Evolutionary conservation across 2,113 vertebrate genomes (phyloP).

Genomic region (Etia nguti): DNA sequence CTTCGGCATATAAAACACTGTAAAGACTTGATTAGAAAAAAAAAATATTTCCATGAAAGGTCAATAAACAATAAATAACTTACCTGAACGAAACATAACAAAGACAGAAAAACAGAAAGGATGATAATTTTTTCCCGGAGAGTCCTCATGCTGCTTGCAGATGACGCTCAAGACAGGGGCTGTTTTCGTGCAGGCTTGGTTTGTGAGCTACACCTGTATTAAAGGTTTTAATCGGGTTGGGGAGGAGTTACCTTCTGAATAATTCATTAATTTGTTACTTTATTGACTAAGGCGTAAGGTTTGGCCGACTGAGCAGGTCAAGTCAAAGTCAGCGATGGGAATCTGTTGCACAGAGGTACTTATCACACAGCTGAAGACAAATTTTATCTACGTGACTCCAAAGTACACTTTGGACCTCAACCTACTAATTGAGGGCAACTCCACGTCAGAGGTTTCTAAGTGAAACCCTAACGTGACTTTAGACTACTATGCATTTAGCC

Average conservation of each 20-base stretch:
- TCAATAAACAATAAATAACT: neutral
- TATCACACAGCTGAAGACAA: slow-evolving; percentile 39
- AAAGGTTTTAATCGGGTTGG: slow-evolving; percentile 22
- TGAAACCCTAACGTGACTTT: neutral
- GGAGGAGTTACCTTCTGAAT: slow-evolving; percentile 39
- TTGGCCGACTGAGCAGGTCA: neutral
- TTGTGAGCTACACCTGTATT: slow-evolving; percentile 26
- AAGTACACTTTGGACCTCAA: slow-evolving; percentile 52
- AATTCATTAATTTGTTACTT: neutral
- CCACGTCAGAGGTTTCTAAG: slow-evolving; percentile 49
- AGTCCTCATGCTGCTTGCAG: slow-evolving; percentile 46
- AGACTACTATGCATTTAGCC: neutral
- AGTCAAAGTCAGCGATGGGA: neutral
- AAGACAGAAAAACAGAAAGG: slow-evolving; percentile 35
- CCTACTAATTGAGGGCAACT: slow-evolving; percentile 44
- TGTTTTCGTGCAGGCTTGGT: neutral
- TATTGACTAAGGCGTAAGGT: neutral
- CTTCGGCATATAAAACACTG: neutral
- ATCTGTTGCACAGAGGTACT: neutral
- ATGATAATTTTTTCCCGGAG: slow-evolving; percentile 37
- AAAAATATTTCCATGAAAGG: neutral
- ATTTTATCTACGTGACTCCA: slow-evolving; percentile 34
- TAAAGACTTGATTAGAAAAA: neutral
- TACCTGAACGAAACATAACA: slow-evolving; percentile 61
- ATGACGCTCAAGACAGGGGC: neutral